Evolutionary conservation across 2,888 invertebrate genomes (phyloP).

Genomic region (Digitonthophagus gazella): DNA sequence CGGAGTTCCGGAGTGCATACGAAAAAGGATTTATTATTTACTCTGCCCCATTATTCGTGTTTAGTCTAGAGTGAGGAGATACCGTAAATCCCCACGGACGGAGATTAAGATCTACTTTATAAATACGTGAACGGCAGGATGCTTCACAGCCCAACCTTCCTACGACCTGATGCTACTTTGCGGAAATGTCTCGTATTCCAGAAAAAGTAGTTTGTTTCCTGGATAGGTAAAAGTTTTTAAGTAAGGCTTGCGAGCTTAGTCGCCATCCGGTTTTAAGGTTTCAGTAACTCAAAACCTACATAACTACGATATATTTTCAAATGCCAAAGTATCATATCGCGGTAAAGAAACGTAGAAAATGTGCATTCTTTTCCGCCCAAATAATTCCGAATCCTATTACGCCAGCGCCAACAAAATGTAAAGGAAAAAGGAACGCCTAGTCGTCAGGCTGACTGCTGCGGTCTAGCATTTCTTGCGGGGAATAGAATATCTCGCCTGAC

Average conservation of each 20-base stretch:
- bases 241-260: neutral
- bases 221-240: no score
- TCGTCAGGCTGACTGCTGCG: neutral
- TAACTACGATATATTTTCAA: no score
- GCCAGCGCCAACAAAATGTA: neutral
- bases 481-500: conserved; percentile 7
- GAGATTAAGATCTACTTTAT: neutral
- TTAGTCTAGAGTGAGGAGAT: neutral
- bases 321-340: neutral
- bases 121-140: neutral
- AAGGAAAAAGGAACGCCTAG: neutral
- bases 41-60: neutral
- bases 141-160: neutral
- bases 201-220: neutral
- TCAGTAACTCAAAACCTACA: neutral
- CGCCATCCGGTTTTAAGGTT: conserved; percentile 1
- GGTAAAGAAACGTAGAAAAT: neutral
- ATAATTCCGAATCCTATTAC: neutral
- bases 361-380: neutral
- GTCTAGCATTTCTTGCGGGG: neutral
- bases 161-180: neutral
- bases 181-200: neutral
- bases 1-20: neutral
- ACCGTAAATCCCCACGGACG: neutral
- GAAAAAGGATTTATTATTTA: neutral